phyloP scores from a whole-genome alignment of 2,888 invertebrate species.

The Drosophila neonasuta region DNA sequence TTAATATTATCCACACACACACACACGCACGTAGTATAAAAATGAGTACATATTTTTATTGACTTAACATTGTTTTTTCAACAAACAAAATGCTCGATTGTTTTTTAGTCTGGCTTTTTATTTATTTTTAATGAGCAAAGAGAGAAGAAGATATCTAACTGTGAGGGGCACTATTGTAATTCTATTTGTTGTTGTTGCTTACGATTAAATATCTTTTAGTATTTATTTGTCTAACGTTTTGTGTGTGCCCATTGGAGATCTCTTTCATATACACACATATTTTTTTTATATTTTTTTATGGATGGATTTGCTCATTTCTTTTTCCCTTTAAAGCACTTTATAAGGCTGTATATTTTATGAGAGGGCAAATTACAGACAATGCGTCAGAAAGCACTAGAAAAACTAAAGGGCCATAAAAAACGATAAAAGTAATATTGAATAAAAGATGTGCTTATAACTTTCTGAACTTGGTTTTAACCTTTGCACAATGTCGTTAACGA shows the following conservation, averaged over 20 bases:
- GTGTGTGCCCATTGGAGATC: constrained; percentile 4
- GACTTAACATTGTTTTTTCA: constrained; percentile 74
- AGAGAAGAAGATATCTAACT: constrained; percentile 6
- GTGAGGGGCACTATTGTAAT: constrained; percentile 37
- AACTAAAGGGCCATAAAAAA: constrained; percentile 1
- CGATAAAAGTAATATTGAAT: constrained; percentile 19
- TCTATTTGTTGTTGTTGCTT: constrained; percentile 26
- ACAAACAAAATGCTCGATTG: constrained; percentile 73
- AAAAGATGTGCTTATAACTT: not conserved
- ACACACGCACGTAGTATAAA: constrained; percentile 22
- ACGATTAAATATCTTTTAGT: constrained; percentile 43
- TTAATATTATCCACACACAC: constrained; percentile 38
- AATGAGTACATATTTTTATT: constrained; percentile 59
- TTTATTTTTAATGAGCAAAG: constrained; percentile 70
- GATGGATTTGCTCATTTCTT: constrained; percentile 32
- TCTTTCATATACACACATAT: constrained; percentile 2
- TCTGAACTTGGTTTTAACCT: not conserved
- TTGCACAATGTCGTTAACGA: not conserved
- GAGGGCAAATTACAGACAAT: constrained; percentile 62
- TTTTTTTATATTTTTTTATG: constrained; percentile 46
- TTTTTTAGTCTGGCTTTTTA: constrained; percentile 71
- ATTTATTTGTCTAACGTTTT: constrained; percentile 38
- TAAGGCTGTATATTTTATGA: constrained; percentile 53
- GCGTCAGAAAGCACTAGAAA: constrained; percentile 46
- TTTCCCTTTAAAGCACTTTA: constrained; percentile 24